Base-by-base conservation (phyloP, 2,797 vertebrate species). In the Valencia hispanica region DNA sequence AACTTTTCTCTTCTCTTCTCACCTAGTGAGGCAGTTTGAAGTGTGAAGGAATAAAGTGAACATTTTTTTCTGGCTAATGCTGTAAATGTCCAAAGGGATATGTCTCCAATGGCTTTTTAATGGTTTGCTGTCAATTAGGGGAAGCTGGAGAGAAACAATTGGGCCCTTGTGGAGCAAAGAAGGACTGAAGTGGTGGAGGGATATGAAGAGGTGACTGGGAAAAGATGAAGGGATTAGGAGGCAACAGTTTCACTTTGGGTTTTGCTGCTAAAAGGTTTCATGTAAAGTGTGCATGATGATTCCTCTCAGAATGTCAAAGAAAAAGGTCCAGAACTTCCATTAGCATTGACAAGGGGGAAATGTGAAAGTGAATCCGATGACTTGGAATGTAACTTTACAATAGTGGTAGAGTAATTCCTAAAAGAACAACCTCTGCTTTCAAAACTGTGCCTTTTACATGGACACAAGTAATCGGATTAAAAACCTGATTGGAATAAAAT, bases 51-150 rank as follows among this genome's bases (percentile, higher is more conserved):
- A 51, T 41, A 53, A 72, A 73, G 48, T 53, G 74, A 27, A 43
- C 34, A 76, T 82, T 78, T 85, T 48, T 88, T 63, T 36, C 79
- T 36, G 32, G 79, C 53, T 79, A 73, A 85, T 77, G 72, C 41
- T 0, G n/a, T 20, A 20, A 0, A 15, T 51, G 81, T 87, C 41
- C 3, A 72, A 51, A 22, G 66, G 72, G 50, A 80, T 39, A 73
- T 41, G 1, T 53, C 70, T 86, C 73, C 32, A 57, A 79, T 86
- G 83, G 83, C n/a, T 71, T 88, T 91, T 87, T 88, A 91, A 89
- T 80, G 85, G 68, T 80, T 72, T 69, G 82, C 77, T 88, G 89
- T 81, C 86, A 88, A 82, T 89, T 88, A 88, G 77, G 53, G 57
- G 55, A 45, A 86, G 59, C 69, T 43, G 12, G 77, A 70, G 57